Conservation (phyloP, 1,140 invertebrate genomes). For the Cheumatopsyche charites region DNA sequence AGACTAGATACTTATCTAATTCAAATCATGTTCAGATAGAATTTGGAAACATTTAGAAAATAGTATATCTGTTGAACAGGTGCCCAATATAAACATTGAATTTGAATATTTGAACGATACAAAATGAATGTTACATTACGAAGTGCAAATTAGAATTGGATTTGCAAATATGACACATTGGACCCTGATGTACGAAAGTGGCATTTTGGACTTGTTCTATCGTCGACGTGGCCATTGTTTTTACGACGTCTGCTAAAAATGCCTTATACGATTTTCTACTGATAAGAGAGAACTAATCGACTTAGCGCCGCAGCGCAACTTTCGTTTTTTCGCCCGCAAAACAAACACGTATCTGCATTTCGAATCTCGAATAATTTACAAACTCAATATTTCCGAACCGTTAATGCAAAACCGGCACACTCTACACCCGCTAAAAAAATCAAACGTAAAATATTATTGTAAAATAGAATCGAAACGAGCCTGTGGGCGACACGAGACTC, state of each 20-base stretch:
- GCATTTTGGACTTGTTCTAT: too few relatives aligned
- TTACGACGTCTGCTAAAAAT: not conserved
- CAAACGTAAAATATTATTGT: conserved; percentile 11
- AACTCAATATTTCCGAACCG: not conserved
- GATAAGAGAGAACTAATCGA: conserved; percentile 2
- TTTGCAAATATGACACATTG: too few relatives aligned
- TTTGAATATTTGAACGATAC: too few relatives aligned
- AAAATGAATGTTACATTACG: too few relatives aligned
- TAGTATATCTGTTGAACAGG: too few relatives aligned
- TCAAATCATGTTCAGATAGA: too few relatives aligned
- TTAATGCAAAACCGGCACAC: not conserved
- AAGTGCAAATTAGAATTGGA: too few relatives aligned
- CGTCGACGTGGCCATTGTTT: not conserved
- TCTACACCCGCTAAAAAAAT: not conserved
- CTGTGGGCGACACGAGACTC: conserved; percentile 24
- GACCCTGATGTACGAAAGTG: too few relatives aligned
- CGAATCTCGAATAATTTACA: conserved; percentile 10
- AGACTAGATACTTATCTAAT: too few relatives aligned
- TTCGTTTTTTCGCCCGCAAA: conserved; percentile 3
- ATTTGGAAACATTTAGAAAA: too few relatives aligned
- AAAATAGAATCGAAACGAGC: conserved; percentile 9
- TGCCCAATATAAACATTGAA: too few relatives aligned
- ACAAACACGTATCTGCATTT: conserved; percentile 8
- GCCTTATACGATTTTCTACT: not conserved
- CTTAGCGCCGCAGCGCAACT: conserved; percentile 6